phyloP scores from a whole-genome alignment of 2,113 vertebrate genomes.

The Pagrus major region DNA sequence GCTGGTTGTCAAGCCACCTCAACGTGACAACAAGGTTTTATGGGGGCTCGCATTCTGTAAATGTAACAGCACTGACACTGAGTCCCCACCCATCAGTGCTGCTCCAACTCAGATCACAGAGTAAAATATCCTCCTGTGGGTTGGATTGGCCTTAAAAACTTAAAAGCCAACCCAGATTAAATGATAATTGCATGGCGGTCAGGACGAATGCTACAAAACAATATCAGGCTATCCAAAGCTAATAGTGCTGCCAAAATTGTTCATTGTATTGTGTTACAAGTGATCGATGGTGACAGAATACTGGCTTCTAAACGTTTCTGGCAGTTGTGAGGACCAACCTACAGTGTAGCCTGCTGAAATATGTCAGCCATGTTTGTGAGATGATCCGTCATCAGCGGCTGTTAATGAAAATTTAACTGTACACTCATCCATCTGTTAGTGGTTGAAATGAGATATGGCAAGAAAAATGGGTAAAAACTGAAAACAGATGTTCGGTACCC shows the following conservation, averaged over 20 bases:
- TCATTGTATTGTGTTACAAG: not conserved
- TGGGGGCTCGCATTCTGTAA: too few relatives aligned
- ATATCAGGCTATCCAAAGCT: not conserved
- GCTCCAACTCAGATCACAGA: too few relatives aligned
- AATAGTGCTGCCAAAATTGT: not conserved
- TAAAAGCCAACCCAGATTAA: too few relatives aligned
- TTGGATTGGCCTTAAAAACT: too few relatives aligned
- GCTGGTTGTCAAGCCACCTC: too few relatives aligned
- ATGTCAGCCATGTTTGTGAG: constrained; percentile 16
- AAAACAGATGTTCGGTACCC: constrained; percentile 34
- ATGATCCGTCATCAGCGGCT: not conserved
- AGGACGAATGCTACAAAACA: not conserved
- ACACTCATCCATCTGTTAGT: not conserved
- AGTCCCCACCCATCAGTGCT: too few relatives aligned
- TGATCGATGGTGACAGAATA: not conserved
- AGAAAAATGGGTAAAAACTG: constrained; percentile 35
- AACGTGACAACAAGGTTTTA: too few relatives aligned
- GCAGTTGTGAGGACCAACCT: not conserved
- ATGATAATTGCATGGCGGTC: too few relatives aligned
- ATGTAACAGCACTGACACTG: too few relatives aligned
- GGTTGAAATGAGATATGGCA: constrained; percentile 3
- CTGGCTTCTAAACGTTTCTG: constrained; percentile 1
- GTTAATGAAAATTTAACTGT: not conserved
- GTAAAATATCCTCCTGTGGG: too few relatives aligned
- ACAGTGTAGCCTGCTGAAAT: not conserved